Evolutionary conservation across 1,140 invertebrate genomes (phyloP), one percentile per base, ranked within the genome.

Genomic region (Drosophila varians): DNA sequence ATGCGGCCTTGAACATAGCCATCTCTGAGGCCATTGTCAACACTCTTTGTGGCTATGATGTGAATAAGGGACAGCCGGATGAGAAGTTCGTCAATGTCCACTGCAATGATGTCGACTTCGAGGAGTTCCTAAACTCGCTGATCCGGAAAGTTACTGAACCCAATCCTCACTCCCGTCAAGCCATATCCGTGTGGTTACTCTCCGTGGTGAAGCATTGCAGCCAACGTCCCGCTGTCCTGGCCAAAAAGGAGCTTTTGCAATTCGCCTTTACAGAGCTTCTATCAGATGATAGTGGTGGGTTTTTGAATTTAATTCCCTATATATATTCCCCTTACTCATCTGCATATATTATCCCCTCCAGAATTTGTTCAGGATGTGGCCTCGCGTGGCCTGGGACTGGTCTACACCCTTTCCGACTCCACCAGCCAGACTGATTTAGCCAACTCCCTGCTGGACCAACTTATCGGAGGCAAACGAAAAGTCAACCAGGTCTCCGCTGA

Each of bases 311-410:
- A 1, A 0, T 14, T 12, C 12, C 0, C 4, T 2, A 7, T 14
- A 1, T 11, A 1, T 9, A 43, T 0, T n/a, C 25, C n/a, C 0
- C 36, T 38, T 18, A 28, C 8, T 9, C 0, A 18, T 48, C 18
- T 9, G 0, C 18, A 46, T 21, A 1, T 12, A 4, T 31, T 52
- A 11, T 31, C 4, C 4, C 4, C 23, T 11, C 1, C 14, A 96
- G 95, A 96, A 82, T 94, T 98, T 77, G 95, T 98, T 1, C 97
- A 98, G 93, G 97, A 98, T 91, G 94, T 97, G 1, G 96, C 97
- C 7, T 96, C 96, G 0, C 98, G 98, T 92, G 97, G 97, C 26
- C 92, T 99, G 12, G 96, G 96, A 68, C 91, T 98, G 1, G 95
- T 98, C 4, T 98, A 98, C 89, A 94, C 97, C 62, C 94, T 94